These are phyloP conservation scores for Drosophila nikananu DNA, from an alignment of 1,140 invertebrate species.

Conservation along the genomic window DNA sequence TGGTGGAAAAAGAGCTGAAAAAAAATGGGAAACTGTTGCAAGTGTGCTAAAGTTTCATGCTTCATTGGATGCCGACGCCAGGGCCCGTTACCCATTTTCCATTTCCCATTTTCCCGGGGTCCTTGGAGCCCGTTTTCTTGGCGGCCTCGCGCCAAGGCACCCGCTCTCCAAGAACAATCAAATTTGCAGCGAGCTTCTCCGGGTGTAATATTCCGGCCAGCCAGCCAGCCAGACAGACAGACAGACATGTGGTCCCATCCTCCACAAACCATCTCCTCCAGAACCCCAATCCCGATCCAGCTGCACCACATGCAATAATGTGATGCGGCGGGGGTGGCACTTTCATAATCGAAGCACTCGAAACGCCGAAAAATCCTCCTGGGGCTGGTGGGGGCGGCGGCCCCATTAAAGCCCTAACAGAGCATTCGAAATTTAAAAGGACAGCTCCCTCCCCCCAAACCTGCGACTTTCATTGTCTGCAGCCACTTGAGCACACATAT, in stretches of 20 bases:
- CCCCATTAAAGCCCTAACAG: conserved; percentile 67
- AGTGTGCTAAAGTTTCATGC: conserved; percentile 82
- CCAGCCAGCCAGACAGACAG: conserved; percentile 39
- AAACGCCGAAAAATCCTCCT: conserved; percentile 33
- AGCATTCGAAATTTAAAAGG: conserved; percentile 75
- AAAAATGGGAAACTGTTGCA: conserved; percentile 69
- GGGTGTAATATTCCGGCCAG: conserved; percentile 60
- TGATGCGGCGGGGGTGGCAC: conserved; percentile 35
- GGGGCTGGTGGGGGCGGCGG: conserved; percentile 15
- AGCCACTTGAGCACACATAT: conserved; percentile 72
- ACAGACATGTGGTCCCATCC: conserved; percentile 34
- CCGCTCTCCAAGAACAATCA: conserved; percentile 74
- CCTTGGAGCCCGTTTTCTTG: conserved; percentile 59
- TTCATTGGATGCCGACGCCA: conserved; percentile 72
- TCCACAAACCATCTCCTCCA: neutral
- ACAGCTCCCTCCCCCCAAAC: conserved; percentile 3
- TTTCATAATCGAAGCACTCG: conserved; percentile 76
- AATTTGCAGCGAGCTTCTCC: conserved; percentile 75
- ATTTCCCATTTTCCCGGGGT: conserved; percentile 11
- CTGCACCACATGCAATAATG: conserved; percentile 40
- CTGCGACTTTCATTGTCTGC: conserved; percentile 50
- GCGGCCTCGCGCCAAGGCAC: conserved; percentile 40
- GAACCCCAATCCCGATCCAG: neutral
- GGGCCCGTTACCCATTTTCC: conserved; percentile 21
- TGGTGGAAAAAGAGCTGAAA: conserved; percentile 32